Evolutionary conservation across 2,113 vertebrate genomes (phyloP).

Genomic region (Typhlomys cinereus): DNA sequence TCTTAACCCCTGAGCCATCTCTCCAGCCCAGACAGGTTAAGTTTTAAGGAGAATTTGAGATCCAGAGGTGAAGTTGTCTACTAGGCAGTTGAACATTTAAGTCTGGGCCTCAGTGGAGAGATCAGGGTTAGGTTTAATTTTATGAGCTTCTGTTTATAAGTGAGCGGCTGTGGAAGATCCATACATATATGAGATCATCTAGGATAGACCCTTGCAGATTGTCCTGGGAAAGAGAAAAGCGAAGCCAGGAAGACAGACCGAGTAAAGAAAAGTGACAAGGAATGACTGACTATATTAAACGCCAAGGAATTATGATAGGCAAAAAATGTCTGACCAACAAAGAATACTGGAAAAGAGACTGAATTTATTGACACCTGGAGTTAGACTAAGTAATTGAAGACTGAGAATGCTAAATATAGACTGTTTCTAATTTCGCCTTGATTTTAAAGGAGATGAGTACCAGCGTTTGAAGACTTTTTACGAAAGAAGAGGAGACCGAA

Average conservation of each 20-base stretch:
- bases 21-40: neutral
- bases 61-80: neutral
- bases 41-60: neutral
- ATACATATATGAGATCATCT: neutral
- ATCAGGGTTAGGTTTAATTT: neutral
- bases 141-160: neutral
- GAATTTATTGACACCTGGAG: constrained; percentile 2
- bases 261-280: neutral
- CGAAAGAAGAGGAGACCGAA: constrained; percentile 3
- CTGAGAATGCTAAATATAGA: neutral
- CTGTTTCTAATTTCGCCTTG: neutral
- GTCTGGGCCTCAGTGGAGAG: neutral
- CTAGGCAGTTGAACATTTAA: neutral
- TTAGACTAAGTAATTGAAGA: constrained; percentile 1
- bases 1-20: too few species aligned
- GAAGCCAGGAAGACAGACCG: neutral
- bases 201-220: neutral
- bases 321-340: neutral
- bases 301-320: neutral
- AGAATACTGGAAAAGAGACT: neutral
- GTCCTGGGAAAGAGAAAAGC: neutral
- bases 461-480: neutral
- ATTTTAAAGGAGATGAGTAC: constrained; percentile 12
- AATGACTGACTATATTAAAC: neutral
- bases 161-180: neutral